These are phyloP conservation scores for Prochilodus magdalenae DNA, from an alignment of 2,113 vertebrate genomes.

Conservation along the genomic window DNA sequence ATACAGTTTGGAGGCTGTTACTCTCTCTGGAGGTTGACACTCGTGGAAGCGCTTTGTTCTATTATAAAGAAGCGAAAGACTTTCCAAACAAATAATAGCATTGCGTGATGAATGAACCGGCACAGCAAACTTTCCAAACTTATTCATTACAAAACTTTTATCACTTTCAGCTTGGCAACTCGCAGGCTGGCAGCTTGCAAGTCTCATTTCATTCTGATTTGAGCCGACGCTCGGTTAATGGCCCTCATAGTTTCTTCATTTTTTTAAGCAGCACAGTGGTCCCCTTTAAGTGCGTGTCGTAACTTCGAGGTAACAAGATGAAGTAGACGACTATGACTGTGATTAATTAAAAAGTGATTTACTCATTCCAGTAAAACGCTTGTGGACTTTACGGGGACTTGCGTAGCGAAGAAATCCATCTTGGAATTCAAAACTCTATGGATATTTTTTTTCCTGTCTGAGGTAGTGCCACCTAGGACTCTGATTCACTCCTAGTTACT, in stretches of 20 bases:
- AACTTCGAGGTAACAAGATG: conserved; percentile 8
- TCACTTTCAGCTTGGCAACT: not conserved
- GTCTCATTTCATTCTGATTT: conserved; percentile 8
- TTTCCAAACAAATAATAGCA: not conserved
- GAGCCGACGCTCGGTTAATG: not conserved
- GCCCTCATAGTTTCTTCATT: not conserved
- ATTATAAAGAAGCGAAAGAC: not conserved
- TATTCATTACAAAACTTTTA: conserved; percentile 1
- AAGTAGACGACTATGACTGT: not conserved
- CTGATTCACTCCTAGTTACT: not conserved
- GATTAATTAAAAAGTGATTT: conserved; percentile 19
- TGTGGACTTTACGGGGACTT: not conserved
- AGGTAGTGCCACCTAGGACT: not conserved
- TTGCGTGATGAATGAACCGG: not conserved
- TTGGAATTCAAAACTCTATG: not conserved
- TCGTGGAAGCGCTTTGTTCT: too few relatives aligned
- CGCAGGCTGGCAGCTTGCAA: not conserved
- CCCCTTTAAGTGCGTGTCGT: conserved; percentile 2
- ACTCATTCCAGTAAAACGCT: not conserved
- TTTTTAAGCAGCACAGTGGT: not conserved
- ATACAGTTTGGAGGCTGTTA: too few relatives aligned
- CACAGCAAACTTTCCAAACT: not conserved
- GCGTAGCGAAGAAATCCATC: not conserved
- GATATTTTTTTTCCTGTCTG: not conserved
- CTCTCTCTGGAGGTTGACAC: too few relatives aligned